A percentile compares a stretch with the other conserved stretches of the same genome.
phyloP scores from a whole-genome alignment of 2,797 vertebrate species.

The Naso thynnoides region DNA sequence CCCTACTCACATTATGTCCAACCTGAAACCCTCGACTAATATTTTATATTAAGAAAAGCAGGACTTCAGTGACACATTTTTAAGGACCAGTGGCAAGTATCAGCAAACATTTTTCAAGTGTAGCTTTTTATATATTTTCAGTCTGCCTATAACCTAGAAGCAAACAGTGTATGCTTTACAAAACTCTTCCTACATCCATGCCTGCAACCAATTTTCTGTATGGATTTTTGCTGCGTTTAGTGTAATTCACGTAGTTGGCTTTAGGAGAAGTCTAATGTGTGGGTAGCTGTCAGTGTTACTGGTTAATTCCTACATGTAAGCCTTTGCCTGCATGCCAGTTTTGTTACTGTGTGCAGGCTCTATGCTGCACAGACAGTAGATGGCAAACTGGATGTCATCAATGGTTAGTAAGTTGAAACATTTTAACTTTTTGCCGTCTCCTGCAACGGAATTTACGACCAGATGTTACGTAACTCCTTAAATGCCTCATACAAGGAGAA shows the following conservation, averaged over 20 bases:
- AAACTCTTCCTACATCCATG: background rate
- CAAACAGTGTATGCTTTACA: background rate
- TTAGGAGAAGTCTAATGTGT: background rate
- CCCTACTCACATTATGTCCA: background rate
- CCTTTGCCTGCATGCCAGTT: background rate
- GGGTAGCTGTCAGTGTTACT: background rate
- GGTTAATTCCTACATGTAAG: background rate
- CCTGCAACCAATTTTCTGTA: background rate
- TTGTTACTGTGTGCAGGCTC: background rate
- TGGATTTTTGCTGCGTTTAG: background rate
- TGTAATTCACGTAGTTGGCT: background rate
- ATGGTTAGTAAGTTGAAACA: no score
- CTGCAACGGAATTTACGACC: no score
- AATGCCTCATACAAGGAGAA: no score
- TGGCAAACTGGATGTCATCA: no score
- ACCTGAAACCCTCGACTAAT: background rate
- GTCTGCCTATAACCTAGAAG: background rate
- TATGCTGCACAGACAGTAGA: no score
- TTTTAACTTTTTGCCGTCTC: no score
- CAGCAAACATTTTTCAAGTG: background rate
- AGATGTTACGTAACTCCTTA: no score
- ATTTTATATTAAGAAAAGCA: background rate
- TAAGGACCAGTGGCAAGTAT: background rate
- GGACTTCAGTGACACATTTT: background rate
- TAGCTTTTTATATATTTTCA: background rate